Evolutionary conservation across 2,888 invertebrate species (phyloP).

Genomic region (Diarsia dahlii): DNA sequence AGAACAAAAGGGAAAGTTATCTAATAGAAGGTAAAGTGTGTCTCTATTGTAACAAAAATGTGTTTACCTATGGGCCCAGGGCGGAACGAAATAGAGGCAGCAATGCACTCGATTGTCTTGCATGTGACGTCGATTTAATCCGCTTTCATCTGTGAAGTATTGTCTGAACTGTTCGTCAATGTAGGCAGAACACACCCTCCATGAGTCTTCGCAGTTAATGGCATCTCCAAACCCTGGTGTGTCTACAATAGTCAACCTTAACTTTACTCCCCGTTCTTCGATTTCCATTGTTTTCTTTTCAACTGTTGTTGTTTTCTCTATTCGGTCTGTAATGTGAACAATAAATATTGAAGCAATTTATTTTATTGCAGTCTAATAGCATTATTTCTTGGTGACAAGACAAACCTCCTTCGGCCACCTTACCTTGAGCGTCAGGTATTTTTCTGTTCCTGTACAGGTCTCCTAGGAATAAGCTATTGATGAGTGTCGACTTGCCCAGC

Average conservation of each 20-base stretch:
- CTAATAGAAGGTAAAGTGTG: slow-evolving; percentile 41
- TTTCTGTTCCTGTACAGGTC: slow-evolving; percentile 97
- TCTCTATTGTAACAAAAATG: slow-evolving; percentile 50
- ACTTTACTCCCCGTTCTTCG: slow-evolving; percentile 97
- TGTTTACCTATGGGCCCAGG: slow-evolving; percentile 97
- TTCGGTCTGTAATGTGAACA: slow-evolving; percentile 87
- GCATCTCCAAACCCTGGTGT: slow-evolving; percentile 99
- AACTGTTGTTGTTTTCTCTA: slow-evolving; percentile 93
- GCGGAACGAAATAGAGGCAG: slow-evolving; percentile 98
- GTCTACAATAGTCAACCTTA: slow-evolving; percentile 97
- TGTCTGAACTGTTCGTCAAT: slow-evolving; percentile 97
- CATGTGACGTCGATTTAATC: slow-evolving; percentile 98
- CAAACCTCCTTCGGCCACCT: slow-evolving; percentile 6
- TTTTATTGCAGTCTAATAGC: neutral
- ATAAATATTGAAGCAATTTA: slow-evolving; percentile 5
- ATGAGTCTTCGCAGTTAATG: slow-evolving; percentile 98
- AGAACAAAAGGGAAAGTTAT: slow-evolving; percentile 64
- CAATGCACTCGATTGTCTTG: slow-evolving; percentile 99
- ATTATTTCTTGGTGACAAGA: neutral
- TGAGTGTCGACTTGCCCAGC: slow-evolving; percentile 97
- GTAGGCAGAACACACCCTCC: slow-evolving; percentile 97
- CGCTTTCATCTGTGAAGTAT: slow-evolving; percentile 98
- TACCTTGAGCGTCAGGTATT: slow-evolving; percentile 93
- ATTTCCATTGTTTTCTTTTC: slow-evolving; percentile 98
- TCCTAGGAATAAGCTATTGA: slow-evolving; percentile 98